Evolutionary conservation across 2,888 invertebrate genomes (phyloP).

Genomic region (Ametastegia equiseti): DNA sequence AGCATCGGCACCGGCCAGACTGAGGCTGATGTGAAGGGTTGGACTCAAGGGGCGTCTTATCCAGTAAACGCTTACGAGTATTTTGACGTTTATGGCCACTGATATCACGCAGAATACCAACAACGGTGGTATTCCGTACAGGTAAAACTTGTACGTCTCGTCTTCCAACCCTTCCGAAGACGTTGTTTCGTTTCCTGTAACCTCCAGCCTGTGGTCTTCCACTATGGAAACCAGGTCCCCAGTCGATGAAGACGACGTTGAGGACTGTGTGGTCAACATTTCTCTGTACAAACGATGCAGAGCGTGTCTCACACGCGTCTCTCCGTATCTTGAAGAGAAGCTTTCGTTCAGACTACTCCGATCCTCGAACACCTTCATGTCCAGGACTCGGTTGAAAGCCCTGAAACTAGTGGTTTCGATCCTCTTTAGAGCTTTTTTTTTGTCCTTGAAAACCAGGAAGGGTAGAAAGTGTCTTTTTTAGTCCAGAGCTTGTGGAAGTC

Average conservation of each 20-base stretch:
- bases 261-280: constrained; percentile 23
- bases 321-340: not conserved
- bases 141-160: constrained; percentile 50
- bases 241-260: not conserved
- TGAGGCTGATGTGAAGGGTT: constrained; percentile 80
- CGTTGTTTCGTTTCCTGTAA: constrained; percentile 8
- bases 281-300: constrained; percentile 36
- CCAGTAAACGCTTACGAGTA: constrained; percentile 79
- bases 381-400: not conserved
- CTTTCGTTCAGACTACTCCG: not conserved
- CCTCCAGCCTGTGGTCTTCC: not conserved
- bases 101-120: constrained; percentile 78
- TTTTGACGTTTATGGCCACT: constrained; percentile 78
- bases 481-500: no score
- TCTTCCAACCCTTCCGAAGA: not conserved
- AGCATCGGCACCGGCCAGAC: constrained; percentile 80
- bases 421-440: not conserved
- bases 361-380: constrained; percentile 19
- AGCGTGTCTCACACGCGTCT: constrained; percentile 36
- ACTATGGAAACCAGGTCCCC: not conserved
- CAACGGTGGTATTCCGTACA: constrained; percentile 69
- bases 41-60: constrained; percentile 79
- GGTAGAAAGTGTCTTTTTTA: no score
- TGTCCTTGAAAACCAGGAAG: not conserved
- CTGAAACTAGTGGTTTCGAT: not conserved